phyloP scores from a whole-genome alignment of 2,797 vertebrate species.

The Monodelphis domestica region DNA sequence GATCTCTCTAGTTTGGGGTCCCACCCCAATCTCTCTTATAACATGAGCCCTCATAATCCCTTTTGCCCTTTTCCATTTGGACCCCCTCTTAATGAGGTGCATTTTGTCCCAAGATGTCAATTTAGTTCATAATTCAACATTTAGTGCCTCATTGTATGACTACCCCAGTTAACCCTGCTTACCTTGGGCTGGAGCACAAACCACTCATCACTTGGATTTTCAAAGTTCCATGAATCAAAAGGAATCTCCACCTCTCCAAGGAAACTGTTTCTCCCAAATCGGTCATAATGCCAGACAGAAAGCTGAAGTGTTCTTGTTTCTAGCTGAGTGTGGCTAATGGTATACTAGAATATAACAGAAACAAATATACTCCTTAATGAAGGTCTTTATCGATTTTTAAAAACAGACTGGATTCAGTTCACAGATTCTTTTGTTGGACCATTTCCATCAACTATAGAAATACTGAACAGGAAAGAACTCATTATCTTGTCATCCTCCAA shows the following conservation, averaged over 20 bases:
- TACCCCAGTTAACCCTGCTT: slow-evolving; percentile 65
- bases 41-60: not conserved
- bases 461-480: slow-evolving; percentile 12
- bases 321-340: slow-evolving; percentile 97
- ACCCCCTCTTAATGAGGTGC: not conserved
- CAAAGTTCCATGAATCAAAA: slow-evolving; percentile 97
- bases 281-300: slow-evolving; percentile 98
- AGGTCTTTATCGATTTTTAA: not conserved
- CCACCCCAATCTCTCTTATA: not conserved
- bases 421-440: slow-evolving; percentile 28
- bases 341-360: slow-evolving; percentile 88
- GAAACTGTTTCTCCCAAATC: slow-evolving; percentile 96
- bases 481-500: slow-evolving; percentile 33
- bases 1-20: not conserved
- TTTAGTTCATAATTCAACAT: slow-evolving; percentile 31
- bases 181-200: slow-evolving; percentile 95
- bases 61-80: not conserved
- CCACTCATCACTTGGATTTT: slow-evolving; percentile 93
- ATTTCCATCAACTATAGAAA: slow-evolving; percentile 29
- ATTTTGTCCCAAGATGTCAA: not conserved
- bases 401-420: slow-evolving; percentile 22
- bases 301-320: slow-evolving; percentile 95
- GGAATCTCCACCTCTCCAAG: slow-evolving; percentile 96
- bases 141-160: slow-evolving; percentile 14
- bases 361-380: slow-evolving; percentile 33